Evolutionary conservation across 2,797 vertebrate species (phyloP).

Genomic region (Lepus townsendii): DNA sequence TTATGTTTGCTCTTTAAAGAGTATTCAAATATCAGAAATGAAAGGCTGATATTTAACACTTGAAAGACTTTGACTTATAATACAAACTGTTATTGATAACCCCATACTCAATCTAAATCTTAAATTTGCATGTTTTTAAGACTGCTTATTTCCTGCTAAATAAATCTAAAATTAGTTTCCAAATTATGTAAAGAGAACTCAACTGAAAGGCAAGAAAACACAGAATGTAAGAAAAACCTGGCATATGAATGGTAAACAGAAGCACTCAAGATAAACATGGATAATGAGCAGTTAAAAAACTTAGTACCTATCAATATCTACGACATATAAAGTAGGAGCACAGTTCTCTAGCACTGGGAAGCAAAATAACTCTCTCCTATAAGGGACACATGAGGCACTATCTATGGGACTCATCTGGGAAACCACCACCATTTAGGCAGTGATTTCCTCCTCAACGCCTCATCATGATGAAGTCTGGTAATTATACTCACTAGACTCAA

Average conservation of each 20-base stretch:
- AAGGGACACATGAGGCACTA: background rate
- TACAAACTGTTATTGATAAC: slow-evolving; percentile 5
- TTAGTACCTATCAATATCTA: background rate
- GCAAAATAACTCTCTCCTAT: background rate
- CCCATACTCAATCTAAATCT: background rate
- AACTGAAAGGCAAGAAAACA: background rate
- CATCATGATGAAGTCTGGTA: background rate
- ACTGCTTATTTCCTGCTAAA: slow-evolving; percentile 11
- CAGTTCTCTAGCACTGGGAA: background rate
- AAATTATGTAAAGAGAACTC: background rate
- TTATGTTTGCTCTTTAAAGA: background rate
- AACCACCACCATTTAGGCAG: background rate
- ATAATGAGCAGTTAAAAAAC: background rate
- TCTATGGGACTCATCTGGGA: background rate
- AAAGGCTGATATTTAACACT: background rate
- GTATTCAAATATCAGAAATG: slow-evolving; percentile 21
- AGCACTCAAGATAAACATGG: background rate
- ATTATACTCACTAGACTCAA: background rate
- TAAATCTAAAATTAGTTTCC: background rate
- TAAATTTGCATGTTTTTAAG: background rate
- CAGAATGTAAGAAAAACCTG: background rate
- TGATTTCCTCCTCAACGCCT: background rate
- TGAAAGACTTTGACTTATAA: background rate
- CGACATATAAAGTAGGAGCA: background rate
- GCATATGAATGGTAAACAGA: background rate